Evolutionary conservation across 1,140 invertebrate species (phyloP).

Genomic region (Brevipalpus yothersi): DNA sequence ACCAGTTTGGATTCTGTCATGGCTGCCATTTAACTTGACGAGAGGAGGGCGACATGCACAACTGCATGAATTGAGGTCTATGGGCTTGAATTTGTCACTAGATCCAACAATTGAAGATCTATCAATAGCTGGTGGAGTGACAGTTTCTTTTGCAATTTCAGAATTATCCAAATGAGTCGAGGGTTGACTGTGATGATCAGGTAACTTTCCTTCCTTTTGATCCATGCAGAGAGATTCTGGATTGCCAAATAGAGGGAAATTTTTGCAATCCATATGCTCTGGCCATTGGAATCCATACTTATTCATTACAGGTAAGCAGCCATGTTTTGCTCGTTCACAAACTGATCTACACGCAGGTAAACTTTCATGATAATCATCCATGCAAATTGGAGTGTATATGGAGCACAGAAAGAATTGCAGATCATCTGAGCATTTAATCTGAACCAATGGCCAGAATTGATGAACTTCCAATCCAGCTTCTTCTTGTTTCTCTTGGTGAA

Average conservation of each 20-base stretch:
- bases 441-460: conserved; percentile 25
- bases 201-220: conserved; percentile 22
- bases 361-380: conserved; percentile 59
- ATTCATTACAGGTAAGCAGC: conserved; percentile 85
- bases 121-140: too few species aligned
- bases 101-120: too few species aligned
- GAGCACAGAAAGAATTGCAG: conserved; percentile 42
- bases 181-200: not conserved
- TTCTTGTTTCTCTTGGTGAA: conserved; percentile 78
- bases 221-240: conserved; percentile 75
- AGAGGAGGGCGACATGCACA: conserved; percentile 51
- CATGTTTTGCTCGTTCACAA: conserved; percentile 59
- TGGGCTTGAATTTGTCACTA: not conserved
- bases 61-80: not conserved
- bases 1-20: conserved; percentile 29
- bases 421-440: conserved; percentile 51
- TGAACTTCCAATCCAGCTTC: conserved; percentile 56
- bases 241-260: conserved; percentile 49
- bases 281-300: conserved; percentile 93
- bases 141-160: too few species aligned
- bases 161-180: too few species aligned
- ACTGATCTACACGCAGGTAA: conserved; percentile 79
- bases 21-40: conserved; percentile 32
- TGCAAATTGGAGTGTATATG: conserved; percentile 25
- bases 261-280: conserved; percentile 75